These are phyloP conservation scores for Adelges cooleyi DNA, from an alignment of 1,140 invertebrate genomes.

Conservation along the genomic window DNA sequence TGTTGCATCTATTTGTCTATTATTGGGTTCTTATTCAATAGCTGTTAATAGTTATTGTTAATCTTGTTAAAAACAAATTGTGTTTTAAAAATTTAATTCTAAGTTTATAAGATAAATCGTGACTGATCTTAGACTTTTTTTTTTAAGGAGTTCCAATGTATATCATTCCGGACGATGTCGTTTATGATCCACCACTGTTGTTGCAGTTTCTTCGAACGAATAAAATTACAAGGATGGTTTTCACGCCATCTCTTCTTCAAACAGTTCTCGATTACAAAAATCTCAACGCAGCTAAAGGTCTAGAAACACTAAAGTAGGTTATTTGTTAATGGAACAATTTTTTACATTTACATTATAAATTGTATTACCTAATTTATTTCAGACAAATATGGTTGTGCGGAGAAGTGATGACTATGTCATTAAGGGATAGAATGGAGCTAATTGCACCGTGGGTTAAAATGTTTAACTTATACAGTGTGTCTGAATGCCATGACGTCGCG, in stretches of 20 bases:
- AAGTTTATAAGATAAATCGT: too few relatives aligned
- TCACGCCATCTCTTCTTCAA: constrained; percentile 35
- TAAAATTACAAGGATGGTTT: constrained; percentile 34
- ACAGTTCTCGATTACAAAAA: constrained; percentile 32
- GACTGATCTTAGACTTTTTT: too few relatives aligned
- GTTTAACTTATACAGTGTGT: constrained; percentile 35
- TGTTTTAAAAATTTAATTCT: too few relatives aligned
- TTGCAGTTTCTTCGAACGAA: constrained; percentile 30
- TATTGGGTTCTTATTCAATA: too few relatives aligned
- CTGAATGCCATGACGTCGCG: constrained; percentile 35
- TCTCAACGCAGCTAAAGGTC: constrained; percentile 28
- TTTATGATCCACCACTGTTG: constrained; percentile 34
- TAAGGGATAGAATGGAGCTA: constrained; percentile 32
- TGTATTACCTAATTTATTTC: too few relatives aligned
- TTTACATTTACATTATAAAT: too few relatives aligned
- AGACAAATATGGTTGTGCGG: constrained; percentile 35
- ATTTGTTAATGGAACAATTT: too few relatives aligned
- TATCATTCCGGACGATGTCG: constrained; percentile 35
- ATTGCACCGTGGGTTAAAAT: constrained; percentile 33
- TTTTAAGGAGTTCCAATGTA: constrained; percentile 34
- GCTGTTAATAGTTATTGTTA: too few relatives aligned
- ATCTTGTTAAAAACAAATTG: too few relatives aligned
- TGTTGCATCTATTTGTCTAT: too few relatives aligned
- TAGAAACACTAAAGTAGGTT: constrained; percentile 32
- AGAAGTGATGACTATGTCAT: constrained; percentile 34